Conservation (phyloP, 2,113 vertebrate genomes). For the Entelurus aequoreus region DNA sequence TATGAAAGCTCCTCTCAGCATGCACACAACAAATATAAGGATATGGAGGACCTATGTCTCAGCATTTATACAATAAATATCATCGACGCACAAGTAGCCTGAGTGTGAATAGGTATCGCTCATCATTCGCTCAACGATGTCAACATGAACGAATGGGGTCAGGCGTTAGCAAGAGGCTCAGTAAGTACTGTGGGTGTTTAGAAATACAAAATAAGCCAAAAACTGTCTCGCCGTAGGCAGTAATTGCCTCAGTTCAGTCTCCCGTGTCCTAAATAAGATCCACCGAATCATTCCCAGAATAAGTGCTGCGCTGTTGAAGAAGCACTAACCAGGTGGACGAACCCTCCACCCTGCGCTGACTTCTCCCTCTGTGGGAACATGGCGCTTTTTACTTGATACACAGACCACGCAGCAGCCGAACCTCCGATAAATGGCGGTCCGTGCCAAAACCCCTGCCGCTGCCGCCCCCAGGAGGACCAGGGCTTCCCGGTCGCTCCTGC, state of each 20-base stretch:
- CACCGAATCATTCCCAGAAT: constrained; percentile 3
- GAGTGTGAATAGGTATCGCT: neutral
- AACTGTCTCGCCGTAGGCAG: constrained; percentile 16
- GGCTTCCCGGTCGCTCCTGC: constrained; percentile 53
- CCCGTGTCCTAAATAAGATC: constrained; percentile 25
- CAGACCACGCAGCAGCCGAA: constrained; percentile 58
- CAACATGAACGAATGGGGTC: constrained; percentile 44
- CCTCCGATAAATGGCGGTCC: constrained; percentile 60
- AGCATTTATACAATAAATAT: neutral
- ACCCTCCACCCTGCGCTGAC: constrained; percentile 34
- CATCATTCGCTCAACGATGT: constrained; percentile 25
- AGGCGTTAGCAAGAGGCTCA: constrained; percentile 36
- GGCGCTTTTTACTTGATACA: constrained; percentile 47
- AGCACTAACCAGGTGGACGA: constrained; percentile 47
- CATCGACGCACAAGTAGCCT: neutral
- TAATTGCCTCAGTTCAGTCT: constrained; percentile 27
- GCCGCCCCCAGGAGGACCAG: constrained; percentile 10
- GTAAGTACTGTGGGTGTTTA: constrained; percentile 27
- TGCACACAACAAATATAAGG: neutral
- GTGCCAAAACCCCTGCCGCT: constrained; percentile 28
- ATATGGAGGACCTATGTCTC: too few species aligned
- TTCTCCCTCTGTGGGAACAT: constrained; percentile 51
- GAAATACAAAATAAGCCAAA: constrained; percentile 23
- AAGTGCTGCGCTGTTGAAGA: neutral
- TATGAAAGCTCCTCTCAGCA: neutral